phyloP scores from a whole-genome alignment of 2,888 invertebrate genomes.

The Pseudococcus viburni region DNA sequence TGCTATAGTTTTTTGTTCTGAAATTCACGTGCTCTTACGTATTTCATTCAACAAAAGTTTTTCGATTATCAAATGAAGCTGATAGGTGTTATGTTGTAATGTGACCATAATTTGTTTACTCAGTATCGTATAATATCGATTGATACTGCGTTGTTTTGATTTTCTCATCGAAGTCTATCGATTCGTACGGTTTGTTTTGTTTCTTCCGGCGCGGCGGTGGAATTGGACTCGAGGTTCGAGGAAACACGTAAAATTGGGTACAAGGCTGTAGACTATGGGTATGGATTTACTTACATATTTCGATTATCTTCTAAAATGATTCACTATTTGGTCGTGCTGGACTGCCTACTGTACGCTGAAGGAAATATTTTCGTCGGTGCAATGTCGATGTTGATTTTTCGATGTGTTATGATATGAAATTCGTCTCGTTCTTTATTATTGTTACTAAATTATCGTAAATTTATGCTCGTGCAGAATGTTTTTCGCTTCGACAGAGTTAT shows the following conservation, averaged over 20 bases:
- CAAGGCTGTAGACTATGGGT: not conserved
- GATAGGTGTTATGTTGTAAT: not conserved
- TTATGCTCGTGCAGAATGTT: not conserved
- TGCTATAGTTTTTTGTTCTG: not conserved
- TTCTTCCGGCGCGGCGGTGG: not conserved
- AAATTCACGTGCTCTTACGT: not conserved
- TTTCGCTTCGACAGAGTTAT: not conserved
- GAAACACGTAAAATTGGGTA: constrained; percentile 5
- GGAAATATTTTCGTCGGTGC: not conserved
- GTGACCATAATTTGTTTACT: not conserved
- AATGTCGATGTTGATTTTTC: not conserved
- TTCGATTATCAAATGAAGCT: not conserved
- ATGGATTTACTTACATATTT: not conserved
- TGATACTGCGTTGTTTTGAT: not conserved
- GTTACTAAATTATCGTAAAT: not conserved
- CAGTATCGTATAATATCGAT: not conserved
- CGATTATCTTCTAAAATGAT: not conserved
- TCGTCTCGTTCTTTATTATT: not conserved
- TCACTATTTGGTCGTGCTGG: not conserved
- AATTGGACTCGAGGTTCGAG: not conserved
- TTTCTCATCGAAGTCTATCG: not conserved
- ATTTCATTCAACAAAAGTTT: not conserved
- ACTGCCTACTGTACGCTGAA: not conserved
- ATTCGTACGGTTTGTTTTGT: not conserved
- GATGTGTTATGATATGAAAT: not conserved